phyloP scores from a whole-genome alignment of 2,888 invertebrate species.

The Amphipyra berbera region DNA sequence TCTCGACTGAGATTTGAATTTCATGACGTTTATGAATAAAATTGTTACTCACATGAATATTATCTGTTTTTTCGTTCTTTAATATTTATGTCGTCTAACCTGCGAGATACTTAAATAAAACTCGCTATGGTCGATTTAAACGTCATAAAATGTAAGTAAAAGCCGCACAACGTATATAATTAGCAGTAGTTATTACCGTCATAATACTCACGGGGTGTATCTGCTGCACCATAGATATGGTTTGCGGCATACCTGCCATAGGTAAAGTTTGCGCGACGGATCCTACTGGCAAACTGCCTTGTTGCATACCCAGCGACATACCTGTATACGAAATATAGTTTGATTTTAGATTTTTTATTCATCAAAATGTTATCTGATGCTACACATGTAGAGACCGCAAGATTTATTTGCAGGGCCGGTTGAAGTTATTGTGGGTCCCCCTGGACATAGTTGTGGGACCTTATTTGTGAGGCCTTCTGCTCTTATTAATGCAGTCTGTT shows the following conservation, averaged over 20 bases:
- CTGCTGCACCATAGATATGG: constrained; percentile 90
- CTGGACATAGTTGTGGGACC: no score
- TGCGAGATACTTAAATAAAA: no score
- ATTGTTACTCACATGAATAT: background rate
- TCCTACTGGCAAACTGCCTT: constrained; percentile 92
- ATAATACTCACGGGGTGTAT: constrained; percentile 88
- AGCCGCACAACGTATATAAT: constrained; percentile 23
- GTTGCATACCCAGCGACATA: constrained; percentile 90
- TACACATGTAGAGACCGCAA: no score
- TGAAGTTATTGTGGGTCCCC: no score
- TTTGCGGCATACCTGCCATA: constrained; percentile 88
- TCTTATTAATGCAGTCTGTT: no score
- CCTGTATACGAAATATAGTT: constrained; percentile 69
- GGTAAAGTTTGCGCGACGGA: constrained; percentile 90
- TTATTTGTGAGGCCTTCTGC: no score
- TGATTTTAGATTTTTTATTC: background rate
- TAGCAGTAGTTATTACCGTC: constrained; percentile 39
- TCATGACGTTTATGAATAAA: constrained; percentile 26
- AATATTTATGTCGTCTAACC: no score
- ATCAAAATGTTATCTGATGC: no score
- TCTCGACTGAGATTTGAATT: constrained; percentile 14
- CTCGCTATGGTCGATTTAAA: constrained; percentile 7
- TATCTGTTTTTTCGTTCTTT: no score
- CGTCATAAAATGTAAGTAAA: constrained; percentile 38
- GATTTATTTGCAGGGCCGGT: no score